Evolutionary conservation across 2,113 vertebrate genomes (phyloP).

Genomic region (Dascyllus trimaculatus): DNA sequence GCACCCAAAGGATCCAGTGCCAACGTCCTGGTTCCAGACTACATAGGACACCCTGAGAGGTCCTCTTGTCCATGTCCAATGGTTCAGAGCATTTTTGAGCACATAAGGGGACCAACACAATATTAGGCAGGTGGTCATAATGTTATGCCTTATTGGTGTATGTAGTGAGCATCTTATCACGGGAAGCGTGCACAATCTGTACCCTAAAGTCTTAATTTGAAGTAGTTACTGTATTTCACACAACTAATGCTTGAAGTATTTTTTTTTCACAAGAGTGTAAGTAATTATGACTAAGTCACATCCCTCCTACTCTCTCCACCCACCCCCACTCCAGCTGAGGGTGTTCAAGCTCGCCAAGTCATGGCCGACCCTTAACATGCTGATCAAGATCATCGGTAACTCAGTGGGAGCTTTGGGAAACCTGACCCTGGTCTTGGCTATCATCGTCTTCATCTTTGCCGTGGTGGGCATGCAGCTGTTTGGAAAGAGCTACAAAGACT

Average conservation of each 20-base stretch:
- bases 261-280: neutral
- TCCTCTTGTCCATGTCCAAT: no score
- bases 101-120: no score
- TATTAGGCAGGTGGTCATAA: no score
- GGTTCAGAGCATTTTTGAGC: no score
- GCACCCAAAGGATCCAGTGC: no score
- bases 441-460: slow-evolving; percentile 99
- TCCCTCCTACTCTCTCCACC: slow-evolving; percentile 29
- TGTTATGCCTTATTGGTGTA: no score
- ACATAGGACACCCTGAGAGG: no score
- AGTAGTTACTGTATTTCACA: neutral
- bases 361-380: slow-evolving; percentile 99
- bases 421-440: slow-evolving; percentile 97
- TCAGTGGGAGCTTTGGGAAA: slow-evolving; percentile 98
- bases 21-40: no score
- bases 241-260: slow-evolving; percentile 1
- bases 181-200: neutral
- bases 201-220: no score
- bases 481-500: slow-evolving; percentile 98
- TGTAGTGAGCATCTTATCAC: neutral
- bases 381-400: slow-evolving; percentile 99
- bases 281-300: slow-evolving; percentile 25
- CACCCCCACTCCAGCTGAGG: slow-evolving; percentile 86
- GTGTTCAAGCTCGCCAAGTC: slow-evolving; percentile 99
- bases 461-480: slow-evolving; percentile 99